These are phyloP conservation scores for Drosophila quinaria DNA, from an alignment of 2,888 invertebrate species.

Conservation along the genomic window DNA sequence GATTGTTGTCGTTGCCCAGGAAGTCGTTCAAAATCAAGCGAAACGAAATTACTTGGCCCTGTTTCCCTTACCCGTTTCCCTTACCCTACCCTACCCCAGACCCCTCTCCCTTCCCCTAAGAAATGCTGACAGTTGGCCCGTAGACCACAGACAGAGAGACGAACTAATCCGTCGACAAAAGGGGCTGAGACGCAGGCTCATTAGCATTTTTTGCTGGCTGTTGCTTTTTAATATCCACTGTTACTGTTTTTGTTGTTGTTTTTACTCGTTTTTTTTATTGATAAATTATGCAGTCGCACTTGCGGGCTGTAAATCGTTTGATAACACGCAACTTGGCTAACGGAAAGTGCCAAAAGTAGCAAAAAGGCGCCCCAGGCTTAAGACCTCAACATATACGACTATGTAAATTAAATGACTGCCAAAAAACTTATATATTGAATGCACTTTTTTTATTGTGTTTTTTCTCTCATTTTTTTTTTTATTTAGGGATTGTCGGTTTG, in stretches of 20 bases:
- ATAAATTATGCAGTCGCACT: slow-evolving; percentile 80
- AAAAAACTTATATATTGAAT: slow-evolving; percentile 38
- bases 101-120: neutral
- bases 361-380: slow-evolving; percentile 13
- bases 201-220: slow-evolving; percentile 75
- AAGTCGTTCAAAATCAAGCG: slow-evolving; percentile 80
- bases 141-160: slow-evolving; percentile 67
- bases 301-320: slow-evolving; percentile 78
- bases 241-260: slow-evolving; percentile 28
- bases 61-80: slow-evolving; percentile 26
- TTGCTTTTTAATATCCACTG: slow-evolving; percentile 70
- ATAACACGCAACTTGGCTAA: slow-evolving; percentile 76
- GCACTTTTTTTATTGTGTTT: slow-evolving; percentile 8
- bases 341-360: slow-evolving; percentile 69
- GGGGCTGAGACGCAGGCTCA: slow-evolving; percentile 47
- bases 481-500: no score
- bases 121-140: slow-evolving; percentile 64
- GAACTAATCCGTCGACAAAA: slow-evolving; percentile 11
- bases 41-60: slow-evolving; percentile 72
- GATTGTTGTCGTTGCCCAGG: slow-evolving; percentile 61
- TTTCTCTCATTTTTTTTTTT: neutral
- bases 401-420: slow-evolving; percentile 61
- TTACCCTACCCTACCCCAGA: neutral
- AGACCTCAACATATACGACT: slow-evolving; percentile 28
- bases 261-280: slow-evolving; percentile 62